Evolutionary conservation across 1,140 invertebrate genomes (phyloP).

Genomic region (Periplaneta americana): DNA sequence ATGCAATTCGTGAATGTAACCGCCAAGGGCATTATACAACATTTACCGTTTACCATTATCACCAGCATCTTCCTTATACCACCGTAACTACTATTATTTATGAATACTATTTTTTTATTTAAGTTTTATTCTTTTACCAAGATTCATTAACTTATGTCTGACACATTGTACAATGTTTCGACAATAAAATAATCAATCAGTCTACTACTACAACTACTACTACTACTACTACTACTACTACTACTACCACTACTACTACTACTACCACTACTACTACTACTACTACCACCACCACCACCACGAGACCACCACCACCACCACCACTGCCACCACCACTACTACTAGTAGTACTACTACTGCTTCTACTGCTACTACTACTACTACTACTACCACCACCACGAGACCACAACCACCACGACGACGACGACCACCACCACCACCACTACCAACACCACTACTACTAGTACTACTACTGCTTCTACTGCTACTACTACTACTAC

Average conservation of each 20-base stretch:
- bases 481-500: conserved; percentile 15
- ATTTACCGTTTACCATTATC: too few species aligned
- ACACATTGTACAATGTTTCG: background rate
- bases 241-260: conserved; percentile 15
- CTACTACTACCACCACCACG: conserved; percentile 9
- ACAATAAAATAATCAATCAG: background rate
- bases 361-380: conserved; percentile 14
- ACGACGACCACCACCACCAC: too few species aligned
- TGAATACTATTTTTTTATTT: background rate
- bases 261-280: conserved; percentile 15
- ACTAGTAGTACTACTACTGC: conserved; percentile 1
- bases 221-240: conserved; percentile 16
- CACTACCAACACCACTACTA: too few species aligned
- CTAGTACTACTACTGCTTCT: conserved; percentile 12
- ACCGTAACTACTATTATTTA: too few species aligned
- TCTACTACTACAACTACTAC: conserved; percentile 13
- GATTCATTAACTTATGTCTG: background rate
- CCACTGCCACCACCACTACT: conserved; percentile 5
- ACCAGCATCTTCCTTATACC: too few species aligned
- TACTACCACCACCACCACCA: conserved; percentile 15
- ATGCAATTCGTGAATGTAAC: too few species aligned
- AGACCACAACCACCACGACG: too few species aligned
- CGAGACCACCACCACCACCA: conserved; percentile 13
- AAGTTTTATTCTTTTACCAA: background rate
- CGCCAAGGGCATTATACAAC: too few species aligned